Base-by-base conservation (phyloP, 1,140 invertebrate species). In the Acromyrmex heyeri region DNA sequence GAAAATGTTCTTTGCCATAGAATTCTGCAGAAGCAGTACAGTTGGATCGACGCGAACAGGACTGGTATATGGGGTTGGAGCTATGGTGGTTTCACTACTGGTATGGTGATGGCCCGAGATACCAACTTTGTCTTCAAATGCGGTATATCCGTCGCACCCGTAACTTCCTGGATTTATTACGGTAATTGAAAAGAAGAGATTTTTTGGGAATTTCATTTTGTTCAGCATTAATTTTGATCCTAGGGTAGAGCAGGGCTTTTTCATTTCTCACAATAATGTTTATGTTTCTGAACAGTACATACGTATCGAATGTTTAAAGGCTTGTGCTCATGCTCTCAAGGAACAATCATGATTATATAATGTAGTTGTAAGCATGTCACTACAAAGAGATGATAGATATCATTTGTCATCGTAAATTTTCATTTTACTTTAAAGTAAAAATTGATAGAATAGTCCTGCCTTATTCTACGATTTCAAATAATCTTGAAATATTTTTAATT, bases 161-260 rank as follows among this genome's bases (percentile, higher is more conserved):
- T 98, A 14, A 97, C 98, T 4, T 97, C 97, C 78, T 98, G 98
- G 98, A 95, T 97, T 14, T 98, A 98, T 94, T 98, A 99, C 94
- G 97, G 98, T 98, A 95, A 94, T 83, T 48, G 0, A 55, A 62
- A 7, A 14, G 6, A 24, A n/a, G 34, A 50, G n/a, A 48, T 24
- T 24, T 24, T 24, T 1, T 53, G 34, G 0, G 4, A 30, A 1
- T 48, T 10, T 21, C 0, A 48, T n/a, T n/a, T 57, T 3, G 24
- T 16, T 18, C 48, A 24, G 14, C 12, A 48, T 7, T 69, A 44
- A 24, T 8, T 14, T 21, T 67, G 8, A 67, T 44, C 12, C 48
- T 16, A n/a, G 38, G 38, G 0, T 44, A 44, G 38, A 44, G 2
- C 2, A 44, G 2, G 38, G 38, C 1, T 44, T 44, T 44, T 12